Conservation (phyloP, 2,113 vertebrate species). For the Catharus minimus region DNA sequence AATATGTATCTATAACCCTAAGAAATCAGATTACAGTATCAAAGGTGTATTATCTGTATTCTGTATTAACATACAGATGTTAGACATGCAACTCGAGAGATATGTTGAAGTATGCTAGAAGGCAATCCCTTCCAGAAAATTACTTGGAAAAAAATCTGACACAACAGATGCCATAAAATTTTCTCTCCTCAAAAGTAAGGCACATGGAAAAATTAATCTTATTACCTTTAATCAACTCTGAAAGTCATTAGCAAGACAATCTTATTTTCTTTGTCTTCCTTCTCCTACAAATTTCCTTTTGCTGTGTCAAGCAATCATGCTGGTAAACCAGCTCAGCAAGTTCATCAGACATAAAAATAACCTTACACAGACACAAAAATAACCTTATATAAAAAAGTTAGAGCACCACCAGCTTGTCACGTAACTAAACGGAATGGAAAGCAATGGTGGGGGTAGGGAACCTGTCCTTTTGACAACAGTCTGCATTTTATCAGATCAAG, state of each 20-base stretch:
- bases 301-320: not conserved
- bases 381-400: not conserved
- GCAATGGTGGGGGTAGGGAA: not conserved
- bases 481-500: not conserved
- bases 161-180: not conserved
- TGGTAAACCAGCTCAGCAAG: conserved; percentile 12
- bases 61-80: not conserved
- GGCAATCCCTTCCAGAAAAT: not conserved
- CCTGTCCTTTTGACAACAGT: not conserved
- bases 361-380: not conserved
- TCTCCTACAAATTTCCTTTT: not conserved
- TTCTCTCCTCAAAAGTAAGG: not conserved
- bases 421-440: not conserved
- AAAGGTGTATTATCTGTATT: not conserved
- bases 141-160: not conserved
- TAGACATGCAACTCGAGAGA: not conserved
- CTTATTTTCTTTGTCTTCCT: not conserved
- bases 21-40: not conserved
- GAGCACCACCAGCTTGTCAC: not conserved
- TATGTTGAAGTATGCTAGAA: not conserved
- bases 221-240: not conserved
- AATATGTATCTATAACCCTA: not conserved
- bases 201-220: not conserved
- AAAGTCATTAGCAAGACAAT: not conserved
- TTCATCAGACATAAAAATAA: conserved; percentile 11